Evolutionary conservation across 2,113 vertebrate species (phyloP), one percentile per base, ranked within the genome.

Genomic region (Delphinus delphis): DNA sequence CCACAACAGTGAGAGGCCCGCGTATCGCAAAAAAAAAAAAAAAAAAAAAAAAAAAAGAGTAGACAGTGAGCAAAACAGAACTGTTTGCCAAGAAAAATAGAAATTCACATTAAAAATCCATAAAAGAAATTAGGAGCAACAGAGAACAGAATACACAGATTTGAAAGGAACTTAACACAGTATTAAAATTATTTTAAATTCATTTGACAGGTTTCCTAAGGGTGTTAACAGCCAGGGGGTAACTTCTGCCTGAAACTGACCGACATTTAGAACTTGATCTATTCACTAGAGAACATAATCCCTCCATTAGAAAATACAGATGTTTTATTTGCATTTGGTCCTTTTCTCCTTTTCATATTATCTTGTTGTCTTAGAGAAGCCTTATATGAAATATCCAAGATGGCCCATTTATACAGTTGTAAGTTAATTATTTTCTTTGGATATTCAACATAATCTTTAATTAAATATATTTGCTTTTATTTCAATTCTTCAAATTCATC

Each of bases 141-240:
- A 89, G 86, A 80, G 47, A 82, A 44, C 9, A 94, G 28, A 62
- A 82, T 50, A 91, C 21, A 58, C 7, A 86, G 38, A 53, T 96
- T 68, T 83, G 31, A 97, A 93, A 92, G 23, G 58, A 93, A 93
- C 44, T 92, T 77, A 50, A 68, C 33, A 90, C 58, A 73, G 85
- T 63, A 82, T 62, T 65, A 89, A 93, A 87, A 96, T 87, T 83
- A 77, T 50, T 83, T 97, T 62, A 21, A 96, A 92, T 79, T 38
- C 21, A 86, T 60, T 91, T 97, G 84, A 92, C 20, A 76, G n/a
- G 14, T 84, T 53, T 95, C 95, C 92, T 87, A 74, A 90, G 36
- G 26, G 13, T 74, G 20, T 65, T 86, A 44, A 36, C 15, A 93
- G 41, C 50, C 55, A 68, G 10, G 7, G 3, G 25, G 3, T 65